These are phyloP conservation scores for Branchinecta sandiegonensis DNA, from an alignment of 2,888 invertebrate species.

Conservation along the genomic window DNA sequence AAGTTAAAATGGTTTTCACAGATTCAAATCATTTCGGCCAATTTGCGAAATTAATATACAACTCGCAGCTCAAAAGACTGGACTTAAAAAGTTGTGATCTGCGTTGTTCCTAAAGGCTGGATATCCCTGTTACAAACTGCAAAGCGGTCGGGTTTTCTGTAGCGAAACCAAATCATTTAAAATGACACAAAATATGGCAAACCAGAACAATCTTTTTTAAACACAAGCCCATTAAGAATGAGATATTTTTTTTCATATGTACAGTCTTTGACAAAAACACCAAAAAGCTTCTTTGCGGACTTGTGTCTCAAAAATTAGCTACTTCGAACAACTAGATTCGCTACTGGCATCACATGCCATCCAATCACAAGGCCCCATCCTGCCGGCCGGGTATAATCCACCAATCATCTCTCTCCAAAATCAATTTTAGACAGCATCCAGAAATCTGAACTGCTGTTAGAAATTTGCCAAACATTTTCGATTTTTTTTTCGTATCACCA, in stretches of 20 bases:
- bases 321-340: conserved; percentile 15
- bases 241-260: not conserved
- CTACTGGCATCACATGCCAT: conserved; percentile 11
- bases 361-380: conserved; percentile 17
- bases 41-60: too few relatives aligned
- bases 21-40: too few relatives aligned
- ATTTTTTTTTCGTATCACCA: too few relatives aligned
- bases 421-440: conserved; percentile 10
- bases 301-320: conserved; percentile 1
- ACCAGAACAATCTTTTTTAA: too few relatives aligned
- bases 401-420: not conserved
- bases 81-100: too few relatives aligned
- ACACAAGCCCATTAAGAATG: not conserved
- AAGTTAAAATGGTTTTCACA: too few relatives aligned
- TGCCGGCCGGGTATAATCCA: conserved; percentile 15
- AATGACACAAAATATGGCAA: conserved; percentile 16
- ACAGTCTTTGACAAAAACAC: conserved; percentile 15
- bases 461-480: too few relatives aligned
- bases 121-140: too few relatives aligned
- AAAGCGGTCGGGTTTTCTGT: too few relatives aligned
- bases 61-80: too few relatives aligned
- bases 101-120: too few relatives aligned
- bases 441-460: not conserved
- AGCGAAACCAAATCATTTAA: too few relatives aligned
- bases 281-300: conserved; percentile 1